Evolutionary conservation across 2,113 vertebrate species (phyloP).

Genomic region (Panthera tigris): DNA sequence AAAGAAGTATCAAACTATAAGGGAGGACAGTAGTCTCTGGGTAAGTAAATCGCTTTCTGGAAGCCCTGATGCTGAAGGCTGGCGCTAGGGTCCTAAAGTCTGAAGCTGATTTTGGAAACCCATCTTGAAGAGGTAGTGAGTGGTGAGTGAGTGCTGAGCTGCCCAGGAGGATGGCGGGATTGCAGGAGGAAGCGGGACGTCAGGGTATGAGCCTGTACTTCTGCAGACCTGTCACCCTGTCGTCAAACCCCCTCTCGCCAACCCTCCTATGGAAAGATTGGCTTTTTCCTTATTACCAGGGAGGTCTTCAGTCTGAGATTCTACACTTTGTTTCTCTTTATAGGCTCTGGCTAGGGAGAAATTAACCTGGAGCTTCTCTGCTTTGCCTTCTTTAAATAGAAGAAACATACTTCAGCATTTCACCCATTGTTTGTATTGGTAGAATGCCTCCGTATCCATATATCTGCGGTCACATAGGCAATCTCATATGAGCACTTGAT

Average conservation of each 20-base stretch:
- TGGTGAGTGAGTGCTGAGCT: neutral
- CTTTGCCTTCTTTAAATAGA: neutral
- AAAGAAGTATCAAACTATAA: neutral
- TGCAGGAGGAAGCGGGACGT: no score
- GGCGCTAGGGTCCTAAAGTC: neutral
- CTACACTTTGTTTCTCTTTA: neutral
- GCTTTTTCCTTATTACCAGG: neutral
- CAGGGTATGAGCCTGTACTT: neutral
- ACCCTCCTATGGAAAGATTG: neutral
- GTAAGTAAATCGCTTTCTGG: neutral
- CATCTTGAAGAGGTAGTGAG: neutral
- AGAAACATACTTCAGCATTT: neutral
- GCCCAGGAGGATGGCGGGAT: neutral
- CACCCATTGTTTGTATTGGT: neutral
- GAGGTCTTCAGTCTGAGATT: neutral
- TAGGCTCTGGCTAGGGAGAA: neutral
- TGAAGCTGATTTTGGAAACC: neutral
- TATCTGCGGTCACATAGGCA: neutral
- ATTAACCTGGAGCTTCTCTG: neutral
- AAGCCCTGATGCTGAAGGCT: neutral
- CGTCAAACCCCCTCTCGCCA: accelerated
- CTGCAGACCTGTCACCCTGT: neutral
- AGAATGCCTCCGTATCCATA: accelerated
- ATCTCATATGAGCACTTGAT: neutral
- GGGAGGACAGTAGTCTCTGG: neutral